Conservation (phyloP, 1,140 invertebrate genomes). For the Potamilus streckersoni region DNA sequence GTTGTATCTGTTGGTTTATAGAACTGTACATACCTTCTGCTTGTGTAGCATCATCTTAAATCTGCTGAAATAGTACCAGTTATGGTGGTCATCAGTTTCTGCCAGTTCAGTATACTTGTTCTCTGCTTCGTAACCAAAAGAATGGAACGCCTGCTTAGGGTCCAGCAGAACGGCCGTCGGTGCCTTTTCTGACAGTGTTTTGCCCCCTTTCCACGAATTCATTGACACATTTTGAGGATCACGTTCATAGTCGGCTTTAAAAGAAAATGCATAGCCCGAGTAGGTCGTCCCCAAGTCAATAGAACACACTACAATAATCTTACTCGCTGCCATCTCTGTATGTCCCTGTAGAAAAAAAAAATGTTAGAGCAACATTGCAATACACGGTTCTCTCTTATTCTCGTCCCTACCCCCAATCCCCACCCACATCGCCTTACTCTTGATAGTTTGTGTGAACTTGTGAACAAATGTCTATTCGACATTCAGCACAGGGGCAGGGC, state of each 20-base stretch:
- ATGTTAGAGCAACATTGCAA: no score
- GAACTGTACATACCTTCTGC: background rate
- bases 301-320: background rate
- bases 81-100: background rate
- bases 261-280: conserved; percentile 1
- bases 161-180: conserved; percentile 11
- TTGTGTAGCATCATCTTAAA: conserved; percentile 15
- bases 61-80: conserved; percentile 2
- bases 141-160: background rate
- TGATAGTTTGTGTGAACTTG: no score
- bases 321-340: no score
- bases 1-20: no score
- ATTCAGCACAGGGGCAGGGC: no score
- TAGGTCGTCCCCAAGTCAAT: conserved; percentile 15
- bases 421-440: no score
- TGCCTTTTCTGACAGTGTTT: background rate
- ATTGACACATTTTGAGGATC: background rate
- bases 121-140: conserved; percentile 13
- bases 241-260: background rate
- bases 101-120: conserved; percentile 1
- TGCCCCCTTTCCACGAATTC: background rate
- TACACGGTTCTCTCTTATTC: no score
- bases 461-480: no score
- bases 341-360: no score
- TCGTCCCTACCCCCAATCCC: no score